Conservation (phyloP, 2,797 vertebrate genomes). For the Rhadinocentrus ornatus region DNA sequence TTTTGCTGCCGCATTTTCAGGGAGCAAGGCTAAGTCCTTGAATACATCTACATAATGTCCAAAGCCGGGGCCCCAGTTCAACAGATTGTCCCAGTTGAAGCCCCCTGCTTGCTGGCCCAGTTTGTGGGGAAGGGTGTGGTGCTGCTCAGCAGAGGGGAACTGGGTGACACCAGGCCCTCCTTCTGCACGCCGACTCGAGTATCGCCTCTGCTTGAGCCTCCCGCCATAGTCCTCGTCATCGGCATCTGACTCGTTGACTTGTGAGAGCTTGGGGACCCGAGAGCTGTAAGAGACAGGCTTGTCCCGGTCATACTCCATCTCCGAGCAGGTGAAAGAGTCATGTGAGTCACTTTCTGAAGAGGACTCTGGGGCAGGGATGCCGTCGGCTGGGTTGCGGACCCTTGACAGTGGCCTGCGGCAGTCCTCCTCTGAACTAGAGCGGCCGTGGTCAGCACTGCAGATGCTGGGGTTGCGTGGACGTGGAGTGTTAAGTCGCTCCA, state of each 20-base stretch:
- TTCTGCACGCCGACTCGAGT: slow-evolving; percentile 92
- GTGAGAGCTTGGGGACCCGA: slow-evolving; percentile 93
- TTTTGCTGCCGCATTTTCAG: slow-evolving; percentile 87
- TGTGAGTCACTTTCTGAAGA: slow-evolving; percentile 99
- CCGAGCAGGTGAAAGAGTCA: slow-evolving; percentile 98
- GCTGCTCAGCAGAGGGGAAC: slow-evolving; percentile 74
- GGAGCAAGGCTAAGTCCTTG: slow-evolving; percentile 95
- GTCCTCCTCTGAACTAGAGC: slow-evolving; percentile 96
- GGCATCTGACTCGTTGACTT: slow-evolving; percentile 96
- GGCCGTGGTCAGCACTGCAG: slow-evolving; percentile 96
- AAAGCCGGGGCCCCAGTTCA: slow-evolving; percentile 99
- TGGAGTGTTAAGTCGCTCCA: slow-evolving; percentile 96
- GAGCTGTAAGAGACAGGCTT: slow-evolving; percentile 91
- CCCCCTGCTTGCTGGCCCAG: slow-evolving; percentile 88
- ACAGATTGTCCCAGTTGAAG: slow-evolving; percentile 98
- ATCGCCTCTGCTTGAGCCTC: slow-evolving; percentile 90
- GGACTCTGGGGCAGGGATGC: slow-evolving; percentile 94
- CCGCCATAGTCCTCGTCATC: slow-evolving; percentile 94
- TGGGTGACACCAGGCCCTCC: slow-evolving; percentile 86
- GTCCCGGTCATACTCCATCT: slow-evolving; percentile 98
- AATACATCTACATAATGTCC: slow-evolving; percentile 98
- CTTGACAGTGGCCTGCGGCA: slow-evolving; percentile 92
- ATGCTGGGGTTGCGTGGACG: slow-evolving; percentile 96
- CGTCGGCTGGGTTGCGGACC: slow-evolving; percentile 94
- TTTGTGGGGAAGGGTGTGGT: slow-evolving; percentile 87